Percentiles rank a stretch among this genome's conserved stretches.
Conservation (phyloP, 2,888 invertebrate genomes). For the Patella caerulea region DNA sequence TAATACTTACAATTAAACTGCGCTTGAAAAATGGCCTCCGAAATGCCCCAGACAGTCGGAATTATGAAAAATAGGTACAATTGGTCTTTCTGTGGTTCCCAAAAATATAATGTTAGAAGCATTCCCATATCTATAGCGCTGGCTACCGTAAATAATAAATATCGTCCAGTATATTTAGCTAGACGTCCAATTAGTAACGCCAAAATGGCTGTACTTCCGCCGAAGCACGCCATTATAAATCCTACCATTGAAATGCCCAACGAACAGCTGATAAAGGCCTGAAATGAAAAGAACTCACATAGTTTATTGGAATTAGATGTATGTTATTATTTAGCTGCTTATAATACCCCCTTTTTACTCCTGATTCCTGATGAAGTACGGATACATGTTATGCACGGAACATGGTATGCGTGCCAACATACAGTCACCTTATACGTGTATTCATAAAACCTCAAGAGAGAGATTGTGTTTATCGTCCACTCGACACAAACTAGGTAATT, state of each 20-base stretch:
- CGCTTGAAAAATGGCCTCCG: constrained; percentile 17
- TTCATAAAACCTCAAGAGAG: too few species aligned
- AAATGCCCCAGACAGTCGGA: constrained; percentile 17
- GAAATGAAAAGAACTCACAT: constrained; percentile 6
- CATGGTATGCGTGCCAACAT: too few species aligned
- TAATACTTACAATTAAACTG: constrained; percentile 25
- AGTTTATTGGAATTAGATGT: too few species aligned
- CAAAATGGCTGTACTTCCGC: constrained; percentile 13
- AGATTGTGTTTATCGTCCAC: too few species aligned
- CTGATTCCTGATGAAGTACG: too few species aligned
- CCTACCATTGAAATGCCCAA: constrained; percentile 22
- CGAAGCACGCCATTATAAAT: constrained; percentile 23
- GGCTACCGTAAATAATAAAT: constrained; percentile 9
- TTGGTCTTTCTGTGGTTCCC: constrained; percentile 11
- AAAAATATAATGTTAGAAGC: constrained; percentile 36
- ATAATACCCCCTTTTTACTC: too few species aligned
- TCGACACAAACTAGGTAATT: too few species aligned
- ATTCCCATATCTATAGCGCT: constrained; percentile 17
- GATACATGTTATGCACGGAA: too few species aligned
- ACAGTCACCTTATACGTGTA: too few species aligned
- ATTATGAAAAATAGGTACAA: constrained; percentile 14
- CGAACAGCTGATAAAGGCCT: constrained; percentile 26
- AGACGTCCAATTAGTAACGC: constrained; percentile 13
- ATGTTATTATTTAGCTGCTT: too few species aligned
- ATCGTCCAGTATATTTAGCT: constrained; percentile 19